A percentile compares a stretch with the other conserved stretches of the same genome.
Conservation (phyloP, 2,113 vertebrate species). For the Cebidichthys violaceus region DNA sequence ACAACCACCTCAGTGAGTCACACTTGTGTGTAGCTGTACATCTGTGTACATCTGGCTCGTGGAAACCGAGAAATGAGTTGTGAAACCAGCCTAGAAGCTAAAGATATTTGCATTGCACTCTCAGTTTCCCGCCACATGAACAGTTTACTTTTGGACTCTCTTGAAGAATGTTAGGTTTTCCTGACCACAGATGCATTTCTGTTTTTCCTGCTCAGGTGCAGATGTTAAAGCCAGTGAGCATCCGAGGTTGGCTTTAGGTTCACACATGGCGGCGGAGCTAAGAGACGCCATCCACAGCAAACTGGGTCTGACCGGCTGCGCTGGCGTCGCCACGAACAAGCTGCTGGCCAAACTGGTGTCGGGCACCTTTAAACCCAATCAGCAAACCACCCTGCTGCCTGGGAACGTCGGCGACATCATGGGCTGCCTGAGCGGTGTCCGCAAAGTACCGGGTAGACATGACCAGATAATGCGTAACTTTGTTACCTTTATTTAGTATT, state of each 20-base stretch:
- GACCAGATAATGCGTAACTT: background rate
- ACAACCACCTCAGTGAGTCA: conserved; percentile 83
- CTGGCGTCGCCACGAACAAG: conserved; percentile 90
- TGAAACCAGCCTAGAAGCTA: conserved; percentile 38
- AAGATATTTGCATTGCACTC: conserved; percentile 67
- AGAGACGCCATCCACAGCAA: conserved; percentile 79
- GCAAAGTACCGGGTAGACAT: conserved; percentile 86
- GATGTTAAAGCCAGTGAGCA: conserved; percentile 72
- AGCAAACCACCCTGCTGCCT: conserved; percentile 90
- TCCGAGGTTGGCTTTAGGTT: conserved; percentile 82
- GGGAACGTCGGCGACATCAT: conserved; percentile 84
- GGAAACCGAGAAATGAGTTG: conserved; percentile 53
- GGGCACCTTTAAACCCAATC: conserved; percentile 91
- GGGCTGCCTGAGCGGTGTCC: conserved; percentile 77
- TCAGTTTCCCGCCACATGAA: conserved; percentile 44
- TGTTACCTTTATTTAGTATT: background rate
- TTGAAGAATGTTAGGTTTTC: background rate
- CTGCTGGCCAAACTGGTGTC: conserved; percentile 91
- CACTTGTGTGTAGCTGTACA: conserved; percentile 6
- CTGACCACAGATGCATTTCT: background rate
- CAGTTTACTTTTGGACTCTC: background rate
- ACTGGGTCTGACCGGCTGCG: conserved; percentile 89
- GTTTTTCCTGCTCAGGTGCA: conserved; percentile 73
- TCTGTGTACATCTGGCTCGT: conserved; percentile 44
- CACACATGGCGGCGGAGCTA: conserved; percentile 88